These are phyloP conservation scores for Nyctereutes procyonoides DNA, from an alignment of 2,113 vertebrate genomes.

Conservation along the genomic window DNA sequence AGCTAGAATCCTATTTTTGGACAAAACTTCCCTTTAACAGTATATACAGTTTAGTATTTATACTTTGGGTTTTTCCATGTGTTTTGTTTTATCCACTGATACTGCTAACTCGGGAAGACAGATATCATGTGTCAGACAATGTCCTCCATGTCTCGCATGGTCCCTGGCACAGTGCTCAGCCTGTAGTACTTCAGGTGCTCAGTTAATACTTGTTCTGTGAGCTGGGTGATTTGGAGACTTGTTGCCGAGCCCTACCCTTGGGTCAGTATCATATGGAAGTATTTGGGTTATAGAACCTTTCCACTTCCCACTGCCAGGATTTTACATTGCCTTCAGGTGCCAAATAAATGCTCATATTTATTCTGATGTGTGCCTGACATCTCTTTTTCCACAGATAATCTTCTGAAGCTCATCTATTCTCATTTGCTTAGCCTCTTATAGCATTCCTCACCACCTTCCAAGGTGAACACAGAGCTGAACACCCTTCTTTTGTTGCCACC, in stretches of 20 bases:
- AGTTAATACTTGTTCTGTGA: background rate
- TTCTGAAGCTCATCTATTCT: background rate
- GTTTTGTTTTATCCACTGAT: slow-evolving; percentile 17
- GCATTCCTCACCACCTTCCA: background rate
- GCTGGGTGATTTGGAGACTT: background rate
- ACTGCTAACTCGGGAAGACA: background rate
- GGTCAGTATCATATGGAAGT: background rate
- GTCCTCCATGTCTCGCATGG: background rate
- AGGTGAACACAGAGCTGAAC: background rate
- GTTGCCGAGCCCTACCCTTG: background rate
- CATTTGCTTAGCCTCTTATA: background rate
- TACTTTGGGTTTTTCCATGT: background rate
- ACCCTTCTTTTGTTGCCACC: background rate
- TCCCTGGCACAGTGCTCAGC: background rate
- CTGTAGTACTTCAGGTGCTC: slow-evolving; percentile 59
- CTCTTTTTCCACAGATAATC: background rate
- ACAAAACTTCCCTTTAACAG: background rate
- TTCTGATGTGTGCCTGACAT: background rate
- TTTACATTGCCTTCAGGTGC: slow-evolving; percentile 80
- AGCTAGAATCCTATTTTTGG: background rate
- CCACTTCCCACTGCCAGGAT: slow-evolving; percentile 75
- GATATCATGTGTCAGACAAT: background rate
- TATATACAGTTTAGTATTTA: background rate
- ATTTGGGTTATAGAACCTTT: slow-evolving; percentile 30
- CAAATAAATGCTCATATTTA: slow-evolving; percentile 85